Percentiles rank a stretch among this genome's conserved stretches.
Evolutionary conservation across 2,888 invertebrate genomes (phyloP).

Genomic region (Bombyx huttoni): DNA sequence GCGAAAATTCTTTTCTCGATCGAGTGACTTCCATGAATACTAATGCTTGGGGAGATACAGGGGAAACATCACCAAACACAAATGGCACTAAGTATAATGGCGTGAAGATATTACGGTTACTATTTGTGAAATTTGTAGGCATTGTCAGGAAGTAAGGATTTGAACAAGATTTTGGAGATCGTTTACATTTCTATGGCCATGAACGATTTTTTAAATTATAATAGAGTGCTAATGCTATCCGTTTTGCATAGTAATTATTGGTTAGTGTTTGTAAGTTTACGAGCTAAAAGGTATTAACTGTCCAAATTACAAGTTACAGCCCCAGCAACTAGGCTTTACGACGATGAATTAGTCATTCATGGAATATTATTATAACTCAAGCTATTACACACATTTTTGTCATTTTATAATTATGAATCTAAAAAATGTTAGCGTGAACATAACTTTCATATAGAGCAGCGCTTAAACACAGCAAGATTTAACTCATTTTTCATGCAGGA

Average conservation of each 20-base stretch:
- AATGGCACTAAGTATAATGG: constrained; percentile 43
- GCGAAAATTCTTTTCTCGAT: constrained; percentile 65
- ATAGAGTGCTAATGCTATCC: no score
- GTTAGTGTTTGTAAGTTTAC: no score
- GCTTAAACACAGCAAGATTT: constrained; percentile 41
- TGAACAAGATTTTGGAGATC: constrained; percentile 8
- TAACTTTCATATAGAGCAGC: constrained; percentile 26
- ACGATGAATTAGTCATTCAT: no score
- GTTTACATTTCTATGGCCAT: not conserved
- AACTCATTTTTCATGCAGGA: constrained; percentile 51
- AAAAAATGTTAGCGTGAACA: constrained; percentile 8
- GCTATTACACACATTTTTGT: no score
- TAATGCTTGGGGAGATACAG: constrained; percentile 44
- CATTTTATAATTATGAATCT: no score
- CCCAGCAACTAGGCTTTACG: no score
- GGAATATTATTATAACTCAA: no score
- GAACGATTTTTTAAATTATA: no score
- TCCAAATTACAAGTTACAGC: no score
- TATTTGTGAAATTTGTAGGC: not conserved
- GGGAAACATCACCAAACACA: constrained; percentile 41
- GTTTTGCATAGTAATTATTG: no score
- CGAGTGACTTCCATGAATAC: constrained; percentile 68
- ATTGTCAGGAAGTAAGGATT: constrained; percentile 11
- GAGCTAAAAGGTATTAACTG: no score
- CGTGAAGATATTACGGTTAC: constrained; percentile 10